Evolutionary conservation across 2,113 vertebrate species (phyloP), one percentile per base, ranked within the genome.

Genomic region (Percopsis transmontana): DNA sequence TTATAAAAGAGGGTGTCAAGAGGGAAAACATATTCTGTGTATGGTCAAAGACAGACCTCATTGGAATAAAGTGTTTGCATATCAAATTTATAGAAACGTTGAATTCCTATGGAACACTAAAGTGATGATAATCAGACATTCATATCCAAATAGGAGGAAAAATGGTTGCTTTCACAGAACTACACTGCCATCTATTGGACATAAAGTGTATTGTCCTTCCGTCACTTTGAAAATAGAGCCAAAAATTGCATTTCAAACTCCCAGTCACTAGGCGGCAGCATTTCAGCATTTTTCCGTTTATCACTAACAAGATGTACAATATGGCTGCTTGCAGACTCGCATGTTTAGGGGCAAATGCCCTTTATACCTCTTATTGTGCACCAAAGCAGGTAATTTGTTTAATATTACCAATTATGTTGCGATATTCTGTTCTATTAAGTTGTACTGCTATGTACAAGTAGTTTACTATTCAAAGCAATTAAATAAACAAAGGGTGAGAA

Each of bases 321-420:
- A 92, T 93, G 92, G 90, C 91, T n/a, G 76, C 81, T 1, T 74
- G 47, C 51, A 77, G 77, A 16, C 5, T 81, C 71, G 21, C 82
- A 72, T 88, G 82, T 67, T 50, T 84, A 0, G 90, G 92, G 10
- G 52, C 89, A 24, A 83, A 83, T 58, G 70, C 78, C 59, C 75
- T 92, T 67, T 80, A 86, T 47, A 81, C 87, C 7, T 64, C 85
- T 2, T 51, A 90, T 20, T 77, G 42, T 16, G 65, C 73, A 54
- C 83, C 85, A 0, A 85, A 86, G 27, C 83, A 91, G 90, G 92
- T 93, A 87, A 63, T 0, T 0, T 18, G 27, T 20, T 5, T 0
- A 0, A 8, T 40, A 1, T 3, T 2, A 27, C 14, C 18, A 23
- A 24, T 14, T 1, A 14, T 9, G 8, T 42, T 1, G 0, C 9